Conservation (phyloP, 2,888 invertebrate species). For the Spisula subtruncata region DNA sequence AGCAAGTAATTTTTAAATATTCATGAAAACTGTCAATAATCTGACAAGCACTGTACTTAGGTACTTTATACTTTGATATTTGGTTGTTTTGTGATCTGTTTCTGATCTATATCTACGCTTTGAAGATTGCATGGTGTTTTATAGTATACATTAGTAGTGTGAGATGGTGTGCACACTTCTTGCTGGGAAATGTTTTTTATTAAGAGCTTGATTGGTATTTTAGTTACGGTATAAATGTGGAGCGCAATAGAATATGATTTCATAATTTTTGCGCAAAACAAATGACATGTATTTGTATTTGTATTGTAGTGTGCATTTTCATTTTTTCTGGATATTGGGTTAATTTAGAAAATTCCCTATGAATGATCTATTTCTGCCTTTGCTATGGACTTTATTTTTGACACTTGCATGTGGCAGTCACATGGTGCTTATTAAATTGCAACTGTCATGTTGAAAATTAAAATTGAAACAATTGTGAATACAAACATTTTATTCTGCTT, state of each 20-base stretch:
- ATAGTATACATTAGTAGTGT: not conserved
- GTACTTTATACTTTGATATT: too few relatives aligned
- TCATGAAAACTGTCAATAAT: too few relatives aligned
- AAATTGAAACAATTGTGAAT: too few relatives aligned
- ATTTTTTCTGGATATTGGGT: not conserved
- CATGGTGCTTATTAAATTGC: not conserved
- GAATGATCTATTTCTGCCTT: not conserved
- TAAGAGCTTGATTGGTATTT: not conserved
- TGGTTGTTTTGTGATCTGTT: not conserved
- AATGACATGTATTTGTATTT: too few relatives aligned
- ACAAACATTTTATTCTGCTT: too few relatives aligned
- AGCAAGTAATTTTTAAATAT: too few relatives aligned
- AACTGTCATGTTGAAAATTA: not conserved
- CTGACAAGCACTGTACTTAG: too few relatives aligned
- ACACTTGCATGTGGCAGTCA: too few relatives aligned
- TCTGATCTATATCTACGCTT: conserved; percentile 20
- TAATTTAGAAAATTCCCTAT: not conserved
- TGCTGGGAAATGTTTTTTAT: not conserved
- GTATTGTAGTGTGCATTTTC: not conserved
- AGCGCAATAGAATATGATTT: too few relatives aligned
- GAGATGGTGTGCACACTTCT: not conserved
- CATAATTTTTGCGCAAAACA: too few relatives aligned
- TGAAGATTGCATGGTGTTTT: conserved; percentile 7
- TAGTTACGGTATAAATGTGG: too few relatives aligned
- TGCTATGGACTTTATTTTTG: not conserved